Evolutionary conservation across 2,113 vertebrate species (phyloP), one percentile per base, ranked within the genome.

Genomic region (Romanogobio albipinnatus): DNA sequence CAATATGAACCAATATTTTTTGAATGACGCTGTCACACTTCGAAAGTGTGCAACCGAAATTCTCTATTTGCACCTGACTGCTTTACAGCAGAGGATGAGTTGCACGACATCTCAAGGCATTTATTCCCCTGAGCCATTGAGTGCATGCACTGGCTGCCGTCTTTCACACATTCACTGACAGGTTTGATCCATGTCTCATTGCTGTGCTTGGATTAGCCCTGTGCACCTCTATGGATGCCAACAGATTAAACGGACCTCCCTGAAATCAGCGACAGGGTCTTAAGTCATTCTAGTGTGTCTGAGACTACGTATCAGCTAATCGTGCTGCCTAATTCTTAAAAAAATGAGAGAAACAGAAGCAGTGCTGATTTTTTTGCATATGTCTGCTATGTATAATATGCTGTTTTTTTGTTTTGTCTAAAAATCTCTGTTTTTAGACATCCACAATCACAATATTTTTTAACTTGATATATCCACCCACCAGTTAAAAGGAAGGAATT

Each of bases 171-270:
- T 91, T 93, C 89, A 90, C 91, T 90, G 89, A 88, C 90, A 64
- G 91, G 91, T 91, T 90, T 94, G 92, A 93, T 93, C 92, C 91
- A 90, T 64, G 88, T 90, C 90, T 93, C 90, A 93, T 89, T 86
- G 88, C 91, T 90, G 93, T 89, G 64, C 89, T 83, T 88, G 91
- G 94, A 94, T 95, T 94, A 94, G 79, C 83, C 92, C 92, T 86
- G 87, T 89, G 79, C 93, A 94, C 93, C 90, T 94, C 94, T 94
- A 92, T 94, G 93, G 93, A 91, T 89, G 91, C 88, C 91, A 81
- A 75, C 90, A 93, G 94, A 94, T 95, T 93, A 95, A 90, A 92
- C 86, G 89, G 93, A 93, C 93, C 93, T 94, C 93, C 91, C 92
- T 93, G 93, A 89, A 93, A 93, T 87, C 91, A 85, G 89, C 17